Conservation (phyloP, 1,140 invertebrate species). For the Cherax destructor region DNA sequence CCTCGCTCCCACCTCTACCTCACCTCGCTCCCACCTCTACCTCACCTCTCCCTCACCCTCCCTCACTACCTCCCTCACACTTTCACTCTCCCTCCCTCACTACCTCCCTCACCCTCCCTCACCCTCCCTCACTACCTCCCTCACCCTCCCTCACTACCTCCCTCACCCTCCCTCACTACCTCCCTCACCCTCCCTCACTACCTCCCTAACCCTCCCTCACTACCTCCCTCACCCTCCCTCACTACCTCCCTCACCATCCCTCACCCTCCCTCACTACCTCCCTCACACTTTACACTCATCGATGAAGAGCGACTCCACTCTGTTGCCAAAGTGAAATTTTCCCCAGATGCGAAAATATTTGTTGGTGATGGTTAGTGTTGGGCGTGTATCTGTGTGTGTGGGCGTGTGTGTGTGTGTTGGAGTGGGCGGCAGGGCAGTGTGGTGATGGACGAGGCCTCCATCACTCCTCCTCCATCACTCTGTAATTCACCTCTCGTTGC, state of each 20-base stretch:
- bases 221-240: neutral
- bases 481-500: neutral
- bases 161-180: no score
- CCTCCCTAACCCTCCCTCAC: neutral
- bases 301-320: neutral
- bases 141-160: neutral
- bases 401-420: constrained; percentile 3
- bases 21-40: neutral
- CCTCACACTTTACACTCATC: neutral
- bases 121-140: neutral
- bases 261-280: neutral
- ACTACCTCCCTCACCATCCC: no score
- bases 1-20: neutral
- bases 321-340: neutral
- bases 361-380: neutral
- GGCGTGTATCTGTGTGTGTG: neutral
- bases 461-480: neutral
- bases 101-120: neutral
- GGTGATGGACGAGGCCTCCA: neutral
- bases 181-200: neutral
- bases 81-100: neutral
- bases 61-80: neutral
- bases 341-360: neutral
- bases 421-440: neutral
- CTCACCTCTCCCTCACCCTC: no score